A percentile compares a stretch with the other conserved stretches of the same genome.
Evolutionary conservation across 2,888 invertebrate genomes (phyloP).

Genomic region (Latrodectus hesperus): DNA sequence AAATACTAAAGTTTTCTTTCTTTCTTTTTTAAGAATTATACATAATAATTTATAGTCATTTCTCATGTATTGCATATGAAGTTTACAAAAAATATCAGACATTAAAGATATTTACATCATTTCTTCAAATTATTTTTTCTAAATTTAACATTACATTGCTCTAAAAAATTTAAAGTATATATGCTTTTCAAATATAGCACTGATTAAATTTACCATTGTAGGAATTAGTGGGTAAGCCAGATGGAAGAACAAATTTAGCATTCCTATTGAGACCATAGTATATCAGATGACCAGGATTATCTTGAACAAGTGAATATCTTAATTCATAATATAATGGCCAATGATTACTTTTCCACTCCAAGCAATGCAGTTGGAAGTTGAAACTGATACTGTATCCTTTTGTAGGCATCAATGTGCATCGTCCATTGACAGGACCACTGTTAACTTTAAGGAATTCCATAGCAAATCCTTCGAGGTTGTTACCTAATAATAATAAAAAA

Average conservation of each 20-base stretch:
- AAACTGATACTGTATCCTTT: slow-evolving; percentile 73
- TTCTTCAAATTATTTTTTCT: too few relatives aligned
- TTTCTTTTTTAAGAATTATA: too few relatives aligned
- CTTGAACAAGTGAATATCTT: slow-evolving; percentile 72
- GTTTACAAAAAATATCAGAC: too few relatives aligned
- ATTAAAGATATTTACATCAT: too few relatives aligned
- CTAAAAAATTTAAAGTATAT: too few relatives aligned
- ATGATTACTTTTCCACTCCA: slow-evolving; percentile 74
- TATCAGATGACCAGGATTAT: slow-evolving; percentile 67
- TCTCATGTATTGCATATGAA: too few relatives aligned
- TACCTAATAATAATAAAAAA: slow-evolving; percentile 12
- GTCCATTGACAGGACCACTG: slow-evolving; percentile 73
- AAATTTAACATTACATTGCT: too few relatives aligned
- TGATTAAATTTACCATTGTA: slow-evolving; percentile 54
- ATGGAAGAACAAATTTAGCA: slow-evolving; percentile 73
- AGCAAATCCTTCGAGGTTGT: slow-evolving; percentile 71
- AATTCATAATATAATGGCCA: slow-evolving; percentile 73
- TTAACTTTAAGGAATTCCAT: slow-evolving; percentile 73
- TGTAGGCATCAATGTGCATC: slow-evolving; percentile 72
- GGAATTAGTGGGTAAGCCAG: slow-evolving; percentile 61
- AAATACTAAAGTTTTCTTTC: too few relatives aligned
- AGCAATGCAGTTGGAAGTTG: slow-evolving; percentile 73
- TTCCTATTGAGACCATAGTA: slow-evolving; percentile 73
- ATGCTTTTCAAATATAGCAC: too few relatives aligned
- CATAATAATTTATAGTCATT: too few relatives aligned